Evolutionary conservation across 2,113 vertebrate genomes (phyloP).

Genomic region (Trogon melanurus): DNA sequence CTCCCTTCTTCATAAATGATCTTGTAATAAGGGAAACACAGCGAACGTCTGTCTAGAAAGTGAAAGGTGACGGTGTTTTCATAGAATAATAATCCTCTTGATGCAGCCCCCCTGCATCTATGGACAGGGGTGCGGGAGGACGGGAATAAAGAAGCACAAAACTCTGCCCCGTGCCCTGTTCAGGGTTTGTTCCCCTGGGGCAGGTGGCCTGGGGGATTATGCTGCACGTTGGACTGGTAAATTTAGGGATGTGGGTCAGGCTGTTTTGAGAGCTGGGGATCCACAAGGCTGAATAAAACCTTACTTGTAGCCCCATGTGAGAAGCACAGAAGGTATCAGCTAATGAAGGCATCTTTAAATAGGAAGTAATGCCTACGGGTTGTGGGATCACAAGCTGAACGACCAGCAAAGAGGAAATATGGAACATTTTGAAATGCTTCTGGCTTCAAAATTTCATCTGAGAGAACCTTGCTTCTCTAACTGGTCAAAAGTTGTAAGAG

Average conservation of each 20-base stretch:
- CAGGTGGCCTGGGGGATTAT: not conserved
- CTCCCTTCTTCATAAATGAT: not conserved
- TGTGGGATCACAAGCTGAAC: not conserved
- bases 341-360: not conserved
- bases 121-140: not conserved
- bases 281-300: not conserved
- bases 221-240: not conserved
- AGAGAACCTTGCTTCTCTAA: not conserved
- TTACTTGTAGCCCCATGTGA: not conserved
- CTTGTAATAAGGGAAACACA: not conserved
- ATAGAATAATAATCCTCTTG: not conserved
- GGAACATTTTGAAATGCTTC: not conserved
- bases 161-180: no score
- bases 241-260: rapidly evolving
- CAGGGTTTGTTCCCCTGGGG: not conserved
- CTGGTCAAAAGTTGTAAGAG: not conserved
- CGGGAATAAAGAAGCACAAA: not conserved
- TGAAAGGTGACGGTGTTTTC: not conserved
- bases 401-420: not conserved
- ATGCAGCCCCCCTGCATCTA: no score
- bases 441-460: not conserved
- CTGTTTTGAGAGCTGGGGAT: not conserved
- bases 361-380: not conserved
- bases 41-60: not conserved
- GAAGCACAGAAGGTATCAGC: not conserved